Evolutionary conservation across 37 sponge, comb jelly and placozoan species (phyloP).

Genomic region (Tethya wilhelma): DNA sequence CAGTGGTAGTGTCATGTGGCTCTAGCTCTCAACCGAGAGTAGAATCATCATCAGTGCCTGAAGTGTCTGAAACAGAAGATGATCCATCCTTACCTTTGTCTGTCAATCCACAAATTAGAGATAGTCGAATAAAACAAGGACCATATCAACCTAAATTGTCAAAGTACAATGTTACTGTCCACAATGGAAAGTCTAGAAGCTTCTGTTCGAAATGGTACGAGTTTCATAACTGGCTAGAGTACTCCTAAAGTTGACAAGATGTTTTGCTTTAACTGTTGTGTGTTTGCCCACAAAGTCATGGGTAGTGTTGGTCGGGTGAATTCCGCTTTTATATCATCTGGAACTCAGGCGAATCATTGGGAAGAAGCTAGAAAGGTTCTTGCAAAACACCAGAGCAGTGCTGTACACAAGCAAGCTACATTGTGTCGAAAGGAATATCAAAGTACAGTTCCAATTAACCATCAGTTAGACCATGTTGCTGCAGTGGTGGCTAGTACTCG

Average conservation of each 20-base stretch:
- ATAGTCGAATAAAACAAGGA: no score
- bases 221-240: conserved; percentile 1
- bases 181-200: conserved; percentile 8
- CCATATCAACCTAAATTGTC: no score
- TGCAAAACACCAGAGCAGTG: conserved; percentile 14
- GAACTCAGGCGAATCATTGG: conserved; percentile 12
- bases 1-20: no score
- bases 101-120: no score
- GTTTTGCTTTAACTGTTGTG: conserved; percentile 10
- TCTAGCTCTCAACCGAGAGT: no score
- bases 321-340: conserved; percentile 17
- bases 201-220: conserved; percentile 12
- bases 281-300: neutral
- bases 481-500: neutral
- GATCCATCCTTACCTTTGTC: no score
- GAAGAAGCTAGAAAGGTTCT: conserved; percentile 21
- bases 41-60: no score
- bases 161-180: conserved; percentile 2
- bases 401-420: conserved; percentile 29
- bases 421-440: conserved; percentile 2
- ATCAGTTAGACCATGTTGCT: conserved; percentile 19
- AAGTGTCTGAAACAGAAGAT: no score
- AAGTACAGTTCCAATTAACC: conserved; percentile 6
- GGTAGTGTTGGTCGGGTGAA: conserved; percentile 19
- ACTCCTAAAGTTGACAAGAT: neutral